Evolutionary conservation across 2,797 vertebrate genomes (phyloP), one percentile per base, ranked within the genome.

Genomic region (Oreortyx pictus): DNA sequence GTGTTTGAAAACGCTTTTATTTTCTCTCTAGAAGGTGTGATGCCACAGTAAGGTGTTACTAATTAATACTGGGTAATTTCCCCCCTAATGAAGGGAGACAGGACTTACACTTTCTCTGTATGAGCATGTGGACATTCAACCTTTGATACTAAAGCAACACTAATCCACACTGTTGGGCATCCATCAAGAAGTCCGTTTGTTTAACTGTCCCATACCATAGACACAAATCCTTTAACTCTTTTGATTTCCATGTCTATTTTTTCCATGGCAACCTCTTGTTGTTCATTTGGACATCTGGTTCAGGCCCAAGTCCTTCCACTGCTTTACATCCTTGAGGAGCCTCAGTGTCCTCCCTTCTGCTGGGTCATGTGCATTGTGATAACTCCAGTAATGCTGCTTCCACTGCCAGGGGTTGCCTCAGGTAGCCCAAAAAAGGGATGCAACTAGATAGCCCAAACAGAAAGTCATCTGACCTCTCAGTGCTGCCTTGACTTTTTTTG

Each of bases 371-470:
- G 11, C 25, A 11, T 35, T 13, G 24, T 35, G 70, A 44, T 1
- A 0, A 35, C 44, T 83, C 22, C 4, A 17, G 22, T 41, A 49
- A 3, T 37, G 14, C 41, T 72, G 29, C 0, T 11, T 2, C 7
- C 2, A 18, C 61, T 54, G 19, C 16, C 22, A 61, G 41, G 19
- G 25, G 14, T 12, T 46, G 57, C 47, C 16, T 79, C 14, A 7
- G 50, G 14, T 5, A 24, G 20, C 41, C 52, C 39, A 8, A 9
- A 5, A 6, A 31, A 65, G 5, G 27, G 5, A 68, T 7, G 44
- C 23, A 83, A 37, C 4, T 14, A 61, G 35, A 22, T 4, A 49
- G 3, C 2, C 10, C 33, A 8, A 20, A 24, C 65, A 31, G 4
- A 43, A 70, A 59, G 15, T 11, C 23, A 5, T n/a, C 4, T 15